Conservation (phyloP, 2,888 invertebrate species). For the Luffia ferchaultella region DNA sequence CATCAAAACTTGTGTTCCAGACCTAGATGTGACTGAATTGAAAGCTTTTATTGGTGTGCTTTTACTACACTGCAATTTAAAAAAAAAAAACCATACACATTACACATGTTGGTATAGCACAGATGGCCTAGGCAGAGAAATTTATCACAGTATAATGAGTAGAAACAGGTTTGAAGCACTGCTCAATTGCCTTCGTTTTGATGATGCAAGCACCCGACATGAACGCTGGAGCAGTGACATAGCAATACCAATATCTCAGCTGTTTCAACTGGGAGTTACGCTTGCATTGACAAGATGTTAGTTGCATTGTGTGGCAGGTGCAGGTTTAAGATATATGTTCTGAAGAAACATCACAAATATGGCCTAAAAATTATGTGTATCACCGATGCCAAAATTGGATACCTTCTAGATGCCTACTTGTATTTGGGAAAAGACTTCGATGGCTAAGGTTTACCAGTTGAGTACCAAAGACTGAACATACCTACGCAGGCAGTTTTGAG, state of each 20-base stretch:
- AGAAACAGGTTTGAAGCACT: constrained; percentile 4
- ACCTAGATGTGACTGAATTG: too few relatives aligned
- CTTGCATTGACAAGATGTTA: constrained; percentile 11
- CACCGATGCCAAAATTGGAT: constrained; percentile 11
- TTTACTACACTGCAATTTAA: too few relatives aligned
- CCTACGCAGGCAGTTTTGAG: constrained; percentile 13
- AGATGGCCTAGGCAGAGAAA: constrained; percentile 14
- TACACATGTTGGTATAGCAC: too few relatives aligned
- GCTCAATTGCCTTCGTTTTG: constrained; percentile 15
- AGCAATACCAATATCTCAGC: constrained; percentile 14
- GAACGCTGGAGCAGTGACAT: constrained; percentile 12
- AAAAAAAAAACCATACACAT: too few relatives aligned
- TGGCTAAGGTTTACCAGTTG: constrained; percentile 9
- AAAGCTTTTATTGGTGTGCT: too few relatives aligned
- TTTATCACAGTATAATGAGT: constrained; percentile 8
- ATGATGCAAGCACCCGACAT: constrained; percentile 14
- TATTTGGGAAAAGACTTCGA: constrained; percentile 14
- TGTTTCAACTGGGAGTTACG: constrained; percentile 12
- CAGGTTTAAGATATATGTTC: constrained; percentile 14
- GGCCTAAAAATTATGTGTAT: constrained; percentile 12
- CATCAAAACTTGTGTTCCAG: too few relatives aligned
- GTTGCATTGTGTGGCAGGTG: constrained; percentile 12
- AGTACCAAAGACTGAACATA: constrained; percentile 8
- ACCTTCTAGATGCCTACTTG: constrained; percentile 10
- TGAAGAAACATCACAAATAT: constrained; percentile 15